These are phyloP conservation scores for Sciurus niger DNA, from an alignment of 2,113 vertebrate genomes.

Conservation along the genomic window DNA sequence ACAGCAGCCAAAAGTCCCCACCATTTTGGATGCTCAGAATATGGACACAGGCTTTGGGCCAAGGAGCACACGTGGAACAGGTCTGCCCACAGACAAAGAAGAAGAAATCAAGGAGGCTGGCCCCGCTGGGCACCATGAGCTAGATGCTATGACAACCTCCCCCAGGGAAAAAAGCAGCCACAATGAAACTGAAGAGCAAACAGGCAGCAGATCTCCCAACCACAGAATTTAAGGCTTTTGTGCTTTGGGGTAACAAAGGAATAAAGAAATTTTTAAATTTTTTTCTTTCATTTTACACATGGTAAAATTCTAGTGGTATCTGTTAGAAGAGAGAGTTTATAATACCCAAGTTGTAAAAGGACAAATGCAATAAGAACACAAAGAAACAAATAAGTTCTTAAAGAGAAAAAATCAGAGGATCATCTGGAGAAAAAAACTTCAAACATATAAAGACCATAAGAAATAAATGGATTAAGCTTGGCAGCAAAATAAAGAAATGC, in stretches of 20 bases:
- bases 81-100: background rate
- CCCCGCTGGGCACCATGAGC: background rate
- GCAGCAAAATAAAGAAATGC: background rate
- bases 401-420: background rate
- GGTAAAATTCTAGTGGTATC: background rate
- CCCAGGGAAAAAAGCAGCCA: background rate
- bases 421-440: background rate
- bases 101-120: background rate
- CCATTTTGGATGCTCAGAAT: rapidly evolving
- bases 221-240: background rate
- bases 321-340: background rate
- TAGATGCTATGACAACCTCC: rapidly evolving
- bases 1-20: rapidly evolving
- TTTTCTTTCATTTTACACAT: too few relatives aligned
- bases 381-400: background rate
- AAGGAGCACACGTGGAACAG: too few relatives aligned
- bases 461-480: background rate
- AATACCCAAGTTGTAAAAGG: background rate
- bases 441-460: background rate
- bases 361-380: background rate
- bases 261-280: background rate
- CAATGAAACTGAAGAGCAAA: background rate
- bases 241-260: background rate
- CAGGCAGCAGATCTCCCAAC: too few relatives aligned
- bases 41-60: background rate